These are phyloP conservation scores for Gastracanthus pulcherrimus DNA, from an alignment of 2,888 invertebrate species.

Conservation along the genomic window DNA sequence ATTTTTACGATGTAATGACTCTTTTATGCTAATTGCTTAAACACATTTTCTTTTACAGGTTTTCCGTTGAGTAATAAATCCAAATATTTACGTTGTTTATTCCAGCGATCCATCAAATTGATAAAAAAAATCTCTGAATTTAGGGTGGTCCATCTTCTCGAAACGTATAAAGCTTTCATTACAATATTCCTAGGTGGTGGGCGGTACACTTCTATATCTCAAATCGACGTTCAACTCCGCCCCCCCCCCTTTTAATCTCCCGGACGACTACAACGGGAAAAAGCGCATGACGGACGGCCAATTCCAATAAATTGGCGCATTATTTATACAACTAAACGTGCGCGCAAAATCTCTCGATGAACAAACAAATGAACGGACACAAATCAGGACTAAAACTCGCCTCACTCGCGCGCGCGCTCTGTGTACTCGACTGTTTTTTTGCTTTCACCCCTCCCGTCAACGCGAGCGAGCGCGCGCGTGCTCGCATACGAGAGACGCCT, in stretches of 20 bases:
- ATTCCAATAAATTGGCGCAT: constrained; percentile 27
- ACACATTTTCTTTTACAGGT: too few species aligned
- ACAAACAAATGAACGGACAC: constrained; percentile 45
- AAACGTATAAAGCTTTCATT: constrained; percentile 9
- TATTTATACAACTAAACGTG: constrained; percentile 1
- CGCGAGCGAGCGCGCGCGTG: not conserved
- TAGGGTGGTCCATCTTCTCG: not conserved
- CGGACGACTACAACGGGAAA: not conserved
- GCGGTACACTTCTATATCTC: too few species aligned
- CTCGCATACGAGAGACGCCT: constrained; percentile 2
- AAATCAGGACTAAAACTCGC: constrained; percentile 42
- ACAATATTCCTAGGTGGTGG: not conserved
- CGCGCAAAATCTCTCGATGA: not conserved
- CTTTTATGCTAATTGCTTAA: too few species aligned
- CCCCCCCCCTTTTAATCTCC: constrained; percentile 1
- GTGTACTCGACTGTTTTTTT: not conserved
- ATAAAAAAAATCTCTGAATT: constrained; percentile 13
- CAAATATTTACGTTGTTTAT: too few species aligned
- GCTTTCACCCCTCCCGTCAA: not conserved
- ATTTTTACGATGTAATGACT: too few species aligned
- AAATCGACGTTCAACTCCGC: not conserved
- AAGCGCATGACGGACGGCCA: constrained; percentile 25
- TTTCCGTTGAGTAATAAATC: too few species aligned
- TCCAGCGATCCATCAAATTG: constrained; percentile 9
- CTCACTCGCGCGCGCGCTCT: not conserved